Percentiles rank a stretch among this genome's conserved stretches.
Conservation (phyloP, 2,113 vertebrate species). For the Pelusios castaneus region DNA sequence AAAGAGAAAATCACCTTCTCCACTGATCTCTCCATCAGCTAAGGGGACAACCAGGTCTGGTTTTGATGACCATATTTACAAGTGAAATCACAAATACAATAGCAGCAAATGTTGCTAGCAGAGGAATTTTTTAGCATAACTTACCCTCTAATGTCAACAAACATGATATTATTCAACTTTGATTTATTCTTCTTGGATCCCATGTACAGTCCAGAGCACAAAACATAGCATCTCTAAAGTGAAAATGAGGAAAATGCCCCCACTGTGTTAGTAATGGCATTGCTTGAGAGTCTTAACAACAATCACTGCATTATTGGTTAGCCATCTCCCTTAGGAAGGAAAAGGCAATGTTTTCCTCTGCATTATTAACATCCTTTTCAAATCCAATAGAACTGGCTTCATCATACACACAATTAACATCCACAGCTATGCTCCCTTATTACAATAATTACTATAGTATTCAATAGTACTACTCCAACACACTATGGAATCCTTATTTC, state of each 20-base stretch:
- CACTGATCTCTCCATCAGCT: neutral
- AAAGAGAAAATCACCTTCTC: neutral
- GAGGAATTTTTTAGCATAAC: neutral
- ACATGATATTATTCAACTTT: neutral
- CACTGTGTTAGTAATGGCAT: neutral
- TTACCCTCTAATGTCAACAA: neutral
- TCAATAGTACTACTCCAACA: neutral
- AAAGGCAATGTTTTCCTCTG: neutral
- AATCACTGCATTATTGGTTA: neutral
- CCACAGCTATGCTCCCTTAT: neutral
- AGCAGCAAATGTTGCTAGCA: neutral
- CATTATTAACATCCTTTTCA: neutral
- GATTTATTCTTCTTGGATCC: neutral
- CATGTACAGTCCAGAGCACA: neutral
- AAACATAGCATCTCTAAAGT: neutral
- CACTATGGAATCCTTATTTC: neutral
- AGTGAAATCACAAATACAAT: slow-evolving; percentile 8
- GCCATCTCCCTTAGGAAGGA: neutral
- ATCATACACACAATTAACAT: neutral
- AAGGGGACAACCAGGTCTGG: neutral
- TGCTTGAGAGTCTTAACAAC: neutral
- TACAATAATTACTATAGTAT: neutral
- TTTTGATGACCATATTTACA: slow-evolving; percentile 8
- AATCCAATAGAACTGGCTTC: neutral
- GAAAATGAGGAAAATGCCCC: neutral